Evolutionary conservation across 2,888 invertebrate species (phyloP), one percentile per base, ranked within the genome.

Genomic region (Trisateles emortualis): DNA sequence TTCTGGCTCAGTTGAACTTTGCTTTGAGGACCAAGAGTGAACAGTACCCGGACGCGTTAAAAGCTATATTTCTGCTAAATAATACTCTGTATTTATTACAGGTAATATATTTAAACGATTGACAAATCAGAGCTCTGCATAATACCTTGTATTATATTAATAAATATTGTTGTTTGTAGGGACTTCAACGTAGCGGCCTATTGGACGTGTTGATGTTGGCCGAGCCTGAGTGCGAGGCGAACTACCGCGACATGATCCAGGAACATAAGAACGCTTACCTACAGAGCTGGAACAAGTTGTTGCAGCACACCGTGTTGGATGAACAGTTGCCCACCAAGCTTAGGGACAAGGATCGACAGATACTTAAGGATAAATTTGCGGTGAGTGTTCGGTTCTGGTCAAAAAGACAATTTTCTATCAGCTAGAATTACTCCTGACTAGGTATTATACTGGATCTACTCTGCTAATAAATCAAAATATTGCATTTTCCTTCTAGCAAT

Each of bases 51-150:
- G 99, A 99, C 81, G 97, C 97, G 2, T 94, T 99, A 11, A 96
- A 97, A 73, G 96, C 98, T 5, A 95, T 99, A 47, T 99, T 99
- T 81, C 95, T 98, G 56, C 92, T 99, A 36, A 99, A 99, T 87
- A 99, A 99, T 85, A 98, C 97, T 66, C 96, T 98, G 84, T 98
- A 99, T 79, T 96, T 99, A 58, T 92, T 98, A n/a, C 98, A 92
- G 86, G 93, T 92, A 67, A 57, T 10, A 40, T 39, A 30, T 19
- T 19, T 19, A 6, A 6, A 6, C 26, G 1, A 26, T 1, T 26
- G 8, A 6, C 9, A 6, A 26, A 6, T 26, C 1, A 6, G 3
- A 26, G 1, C 8, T 26, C 4, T 8, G 26, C 8, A 1, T 8
- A 26, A 26, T 26, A 8, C 19, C 26, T 3, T n/a, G n/a, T n/a